phyloP scores from a whole-genome alignment of 2,797 vertebrate species.

The Clamator glandarius region DNA sequence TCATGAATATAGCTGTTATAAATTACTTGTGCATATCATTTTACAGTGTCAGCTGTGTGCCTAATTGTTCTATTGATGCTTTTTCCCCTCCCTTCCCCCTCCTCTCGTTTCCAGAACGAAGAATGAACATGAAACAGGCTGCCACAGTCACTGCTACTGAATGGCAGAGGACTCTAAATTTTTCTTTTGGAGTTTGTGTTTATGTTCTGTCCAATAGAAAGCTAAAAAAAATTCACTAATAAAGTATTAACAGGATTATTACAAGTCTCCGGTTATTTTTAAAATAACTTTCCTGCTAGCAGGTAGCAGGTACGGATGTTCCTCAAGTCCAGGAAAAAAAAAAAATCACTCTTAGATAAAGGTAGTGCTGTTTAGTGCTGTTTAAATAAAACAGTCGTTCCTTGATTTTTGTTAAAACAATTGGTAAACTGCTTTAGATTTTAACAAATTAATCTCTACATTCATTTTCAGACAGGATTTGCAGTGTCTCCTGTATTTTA shows the following conservation, averaged over 20 bases:
- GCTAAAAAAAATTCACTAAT: slow-evolving; percentile 95
- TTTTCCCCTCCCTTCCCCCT: slow-evolving; percentile 84
- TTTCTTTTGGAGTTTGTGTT: slow-evolving; percentile 84
- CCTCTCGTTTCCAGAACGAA: slow-evolving; percentile 80
- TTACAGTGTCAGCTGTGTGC: slow-evolving; percentile 98
- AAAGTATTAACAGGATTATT: slow-evolving; percentile 89
- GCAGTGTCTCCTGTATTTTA: not conserved
- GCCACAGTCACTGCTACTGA: slow-evolving; percentile 86
- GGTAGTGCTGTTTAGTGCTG: not conserved
- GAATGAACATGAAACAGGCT: slow-evolving; percentile 84
- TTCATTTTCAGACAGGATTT: not conserved
- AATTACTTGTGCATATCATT: slow-evolving; percentile 84
- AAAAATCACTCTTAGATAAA: not conserved
- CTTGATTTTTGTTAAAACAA: not conserved
- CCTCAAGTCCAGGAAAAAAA: not conserved
- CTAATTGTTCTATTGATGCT: slow-evolving; percentile 93
- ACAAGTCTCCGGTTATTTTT: slow-evolving; percentile 53
- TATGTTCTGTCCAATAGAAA: slow-evolving; percentile 92
- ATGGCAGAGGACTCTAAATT: slow-evolving; percentile 83
- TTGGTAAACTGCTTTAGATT: not conserved
- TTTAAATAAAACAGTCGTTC: not conserved
- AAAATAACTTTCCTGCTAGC: not conserved
- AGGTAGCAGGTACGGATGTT: not conserved
- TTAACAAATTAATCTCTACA: not conserved
- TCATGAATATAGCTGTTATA: slow-evolving; percentile 76